These are phyloP conservation scores for Philopedon plagiatum DNA, from an alignment of 2,888 invertebrate species.

Conservation along the genomic window DNA sequence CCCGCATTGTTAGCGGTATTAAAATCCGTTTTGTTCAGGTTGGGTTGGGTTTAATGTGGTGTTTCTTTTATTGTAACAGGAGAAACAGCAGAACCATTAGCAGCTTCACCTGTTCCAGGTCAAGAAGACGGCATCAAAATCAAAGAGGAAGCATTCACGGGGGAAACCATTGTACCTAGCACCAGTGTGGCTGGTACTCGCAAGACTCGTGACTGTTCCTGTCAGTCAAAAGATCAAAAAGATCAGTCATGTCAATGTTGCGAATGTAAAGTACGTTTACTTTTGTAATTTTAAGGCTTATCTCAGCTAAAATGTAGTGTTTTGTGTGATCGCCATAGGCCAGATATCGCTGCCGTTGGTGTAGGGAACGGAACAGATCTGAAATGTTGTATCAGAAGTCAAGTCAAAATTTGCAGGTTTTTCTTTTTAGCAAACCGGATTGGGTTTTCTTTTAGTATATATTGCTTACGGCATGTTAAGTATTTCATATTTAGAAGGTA, in stretches of 20 bases:
- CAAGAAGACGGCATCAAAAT: too few species aligned
- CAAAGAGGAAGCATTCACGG: background rate
- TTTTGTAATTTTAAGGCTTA: conserved; percentile 12
- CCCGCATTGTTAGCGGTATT: too few species aligned
- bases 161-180: conserved; percentile 3
- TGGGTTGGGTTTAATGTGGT: too few species aligned
- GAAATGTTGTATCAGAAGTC: background rate
- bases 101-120: background rate
- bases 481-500: too few species aligned
- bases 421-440: too few species aligned
- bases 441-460: too few species aligned
- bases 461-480: too few species aligned
- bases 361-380: background rate
- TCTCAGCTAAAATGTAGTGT: background rate
- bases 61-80: too few species aligned
- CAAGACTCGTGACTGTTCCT: conserved; percentile 54
- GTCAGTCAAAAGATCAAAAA: conserved; percentile 55
- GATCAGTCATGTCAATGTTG: conserved; percentile 60
- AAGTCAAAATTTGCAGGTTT: background rate
- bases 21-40: too few species aligned
- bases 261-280: conserved; percentile 56
- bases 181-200: conserved; percentile 28
- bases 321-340: background rate
- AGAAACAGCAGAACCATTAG: too few species aligned
- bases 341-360: background rate